Conservation (phyloP, 2,888 invertebrate genomes). For the Eupithecia insigniata region DNA sequence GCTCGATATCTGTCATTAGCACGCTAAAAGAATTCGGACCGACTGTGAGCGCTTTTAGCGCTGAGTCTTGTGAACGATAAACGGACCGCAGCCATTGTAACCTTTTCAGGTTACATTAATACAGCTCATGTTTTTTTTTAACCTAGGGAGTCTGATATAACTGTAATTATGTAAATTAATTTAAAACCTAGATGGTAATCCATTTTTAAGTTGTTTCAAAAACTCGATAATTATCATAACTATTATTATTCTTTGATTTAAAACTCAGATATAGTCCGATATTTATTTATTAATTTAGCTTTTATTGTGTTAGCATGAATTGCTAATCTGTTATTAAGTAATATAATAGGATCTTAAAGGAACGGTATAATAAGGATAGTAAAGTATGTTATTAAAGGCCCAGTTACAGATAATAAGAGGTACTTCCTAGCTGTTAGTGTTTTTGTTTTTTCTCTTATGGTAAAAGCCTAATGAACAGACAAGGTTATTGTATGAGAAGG, state of each 20-base stretch:
- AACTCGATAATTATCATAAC: background rate
- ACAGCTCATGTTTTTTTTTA: background rate
- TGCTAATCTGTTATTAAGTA: background rate
- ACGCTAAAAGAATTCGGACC: too few species aligned
- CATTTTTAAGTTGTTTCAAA: background rate
- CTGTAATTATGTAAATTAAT: background rate
- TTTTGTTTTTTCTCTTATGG: background rate
- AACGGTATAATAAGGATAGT: background rate
- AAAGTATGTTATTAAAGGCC: background rate
- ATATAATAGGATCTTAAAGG: background rate
- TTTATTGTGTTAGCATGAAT: background rate
- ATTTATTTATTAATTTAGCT: slow-evolving; percentile 3
- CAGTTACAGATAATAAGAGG: background rate
- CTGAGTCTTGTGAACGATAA: too few species aligned
- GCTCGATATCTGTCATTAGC: too few species aligned
- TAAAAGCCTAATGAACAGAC: background rate
- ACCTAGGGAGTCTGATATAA: background rate
- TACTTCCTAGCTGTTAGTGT: background rate
- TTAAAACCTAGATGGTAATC: background rate
- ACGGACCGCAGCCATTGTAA: too few species aligned
- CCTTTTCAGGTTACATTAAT: background rate
- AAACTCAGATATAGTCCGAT: background rate
- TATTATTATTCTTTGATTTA: background rate
- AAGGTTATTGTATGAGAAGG: background rate
- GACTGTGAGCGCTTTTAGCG: too few species aligned